A percentile compares a stretch with the other conserved stretches of the same genome.
Conservation (phyloP, 2,113 vertebrate species). For the Sterrhoptilus dennistouni region DNA sequence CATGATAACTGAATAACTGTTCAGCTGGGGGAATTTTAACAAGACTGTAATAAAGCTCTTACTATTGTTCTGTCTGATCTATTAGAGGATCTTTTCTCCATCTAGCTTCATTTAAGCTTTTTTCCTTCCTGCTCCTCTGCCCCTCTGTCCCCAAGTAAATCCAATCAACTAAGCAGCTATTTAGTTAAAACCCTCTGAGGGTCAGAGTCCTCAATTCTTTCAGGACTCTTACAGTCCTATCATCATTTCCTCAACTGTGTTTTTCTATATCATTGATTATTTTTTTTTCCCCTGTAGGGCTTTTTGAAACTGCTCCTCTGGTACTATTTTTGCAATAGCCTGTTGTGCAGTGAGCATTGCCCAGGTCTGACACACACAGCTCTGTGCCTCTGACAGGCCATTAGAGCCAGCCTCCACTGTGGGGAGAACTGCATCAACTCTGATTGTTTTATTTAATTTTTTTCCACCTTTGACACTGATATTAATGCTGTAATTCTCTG, state of each 20-base stretch:
- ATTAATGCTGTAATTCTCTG: conserved; percentile 6
- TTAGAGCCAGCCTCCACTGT: not conserved
- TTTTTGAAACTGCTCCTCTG: conserved; percentile 59
- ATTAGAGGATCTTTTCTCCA: conserved; percentile 50
- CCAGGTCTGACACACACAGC: not conserved
- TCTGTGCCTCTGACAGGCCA: conserved; percentile 9
- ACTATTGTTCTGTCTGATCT: conserved; percentile 26
- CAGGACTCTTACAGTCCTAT: conserved; percentile 55
- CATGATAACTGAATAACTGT: conserved; percentile 19
- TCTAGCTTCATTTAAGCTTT: conserved; percentile 68
- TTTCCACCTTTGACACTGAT: not conserved
- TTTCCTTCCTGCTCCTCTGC: not conserved
- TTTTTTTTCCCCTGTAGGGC: not conserved
- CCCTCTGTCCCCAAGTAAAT: conserved; percentile 56
- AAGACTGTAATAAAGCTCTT: conserved; percentile 56
- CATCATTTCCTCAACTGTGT: conserved; percentile 52
- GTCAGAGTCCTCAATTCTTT: conserved; percentile 63
- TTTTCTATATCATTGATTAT: conserved; percentile 63
- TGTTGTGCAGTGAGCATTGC: not conserved
- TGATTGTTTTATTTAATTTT: conserved; percentile 34
- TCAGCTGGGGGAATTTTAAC: conserved; percentile 53
- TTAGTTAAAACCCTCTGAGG: conserved; percentile 71
- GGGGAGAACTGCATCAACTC: conserved; percentile 15
- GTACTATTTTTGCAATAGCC: not conserved
- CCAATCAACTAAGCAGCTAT: conserved; percentile 76